Evolutionary conservation across 2,797 vertebrate genomes (phyloP), one percentile per base, ranked within the genome.

Genomic region (Alfaro cultratus): DNA sequence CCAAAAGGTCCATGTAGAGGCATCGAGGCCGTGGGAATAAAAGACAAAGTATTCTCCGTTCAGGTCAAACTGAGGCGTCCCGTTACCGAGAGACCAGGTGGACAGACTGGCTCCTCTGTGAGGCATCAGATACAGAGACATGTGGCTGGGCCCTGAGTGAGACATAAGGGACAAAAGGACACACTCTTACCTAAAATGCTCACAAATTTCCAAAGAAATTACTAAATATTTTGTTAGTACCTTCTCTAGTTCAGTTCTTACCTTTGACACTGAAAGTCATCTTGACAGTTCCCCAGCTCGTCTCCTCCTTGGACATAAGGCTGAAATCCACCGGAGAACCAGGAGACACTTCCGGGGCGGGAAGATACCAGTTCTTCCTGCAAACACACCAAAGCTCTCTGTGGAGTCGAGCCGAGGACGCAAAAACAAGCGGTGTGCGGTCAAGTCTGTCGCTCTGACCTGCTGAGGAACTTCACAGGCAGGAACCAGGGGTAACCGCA

Each of bases 361-460:
- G 97, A 81, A 99, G 95, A 94, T 99, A 99, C 99, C 98, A 99
- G 92, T 96, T 98, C 93, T 98, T 99, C 94, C 98, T 99, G 81
- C 79, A 93, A 81, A 80, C 3, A 26, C 57, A 85, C 4, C 51
- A 76, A 72, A 80, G 71, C 1, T 34, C 80, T 29, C 39, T 4
- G 18, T 47, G 45, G 62, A 46, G 46, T 57, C 21, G 21, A 34
- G 15, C 60, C 15, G 23, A 75, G 21, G 45, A 39, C 2, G 7
- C 15, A 26, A 68, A 77, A 16, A 39, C 13, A 21, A 23, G 41
- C 1, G 11, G 47, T 0, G 16, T 13, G 1, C 1, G 11, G 47
- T 1, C n/a, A 4, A 31, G 53, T 46, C 12, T 1, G 53, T 2
- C 23, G 1, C 8, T 95, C 97, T 83, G 81, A 99, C 98, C 97